Conservation (phyloP, 2,113 vertebrate species). For the Myiagra hebetior region DNA sequence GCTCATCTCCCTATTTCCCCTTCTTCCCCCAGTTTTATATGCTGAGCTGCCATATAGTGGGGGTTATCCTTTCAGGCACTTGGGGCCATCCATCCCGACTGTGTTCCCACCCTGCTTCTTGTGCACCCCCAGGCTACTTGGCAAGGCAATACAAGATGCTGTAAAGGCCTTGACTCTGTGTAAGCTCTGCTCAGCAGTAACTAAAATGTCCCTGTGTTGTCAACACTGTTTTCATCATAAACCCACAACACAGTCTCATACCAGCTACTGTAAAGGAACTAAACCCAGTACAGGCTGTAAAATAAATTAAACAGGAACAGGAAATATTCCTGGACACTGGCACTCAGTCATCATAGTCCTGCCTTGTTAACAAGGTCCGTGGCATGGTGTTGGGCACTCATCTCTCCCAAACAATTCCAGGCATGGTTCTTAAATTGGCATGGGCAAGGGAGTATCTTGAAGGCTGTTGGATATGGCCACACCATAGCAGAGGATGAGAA, state of each 20-base stretch:
- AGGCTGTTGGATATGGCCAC: background rate
- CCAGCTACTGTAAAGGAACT: background rate
- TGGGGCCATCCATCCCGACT: accelerated
- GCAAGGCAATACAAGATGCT: background rate
- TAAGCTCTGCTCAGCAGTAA: background rate
- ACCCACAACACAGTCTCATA: background rate
- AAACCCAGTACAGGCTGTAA: background rate
- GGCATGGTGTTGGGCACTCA: background rate
- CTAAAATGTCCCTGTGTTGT: background rate
- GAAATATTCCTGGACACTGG: background rate
- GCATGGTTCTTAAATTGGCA: background rate
- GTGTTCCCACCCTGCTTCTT: background rate
- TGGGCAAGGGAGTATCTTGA: background rate
- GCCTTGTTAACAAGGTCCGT: background rate
- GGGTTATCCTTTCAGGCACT: background rate
- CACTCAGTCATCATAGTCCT: background rate
- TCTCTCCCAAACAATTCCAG: background rate
- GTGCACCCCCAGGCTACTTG: background rate
- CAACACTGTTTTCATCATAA: background rate
- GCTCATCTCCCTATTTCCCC: background rate
- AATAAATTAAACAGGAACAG: background rate
- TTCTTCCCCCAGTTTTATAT: background rate
- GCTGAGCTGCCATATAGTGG: background rate
- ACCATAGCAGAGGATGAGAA: background rate
- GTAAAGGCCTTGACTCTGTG: background rate